A percentile compares a stretch with the other conserved stretches of the same genome.
Conservation (phyloP, 2,797 vertebrate species). For the Eulemur albifrons region DNA sequence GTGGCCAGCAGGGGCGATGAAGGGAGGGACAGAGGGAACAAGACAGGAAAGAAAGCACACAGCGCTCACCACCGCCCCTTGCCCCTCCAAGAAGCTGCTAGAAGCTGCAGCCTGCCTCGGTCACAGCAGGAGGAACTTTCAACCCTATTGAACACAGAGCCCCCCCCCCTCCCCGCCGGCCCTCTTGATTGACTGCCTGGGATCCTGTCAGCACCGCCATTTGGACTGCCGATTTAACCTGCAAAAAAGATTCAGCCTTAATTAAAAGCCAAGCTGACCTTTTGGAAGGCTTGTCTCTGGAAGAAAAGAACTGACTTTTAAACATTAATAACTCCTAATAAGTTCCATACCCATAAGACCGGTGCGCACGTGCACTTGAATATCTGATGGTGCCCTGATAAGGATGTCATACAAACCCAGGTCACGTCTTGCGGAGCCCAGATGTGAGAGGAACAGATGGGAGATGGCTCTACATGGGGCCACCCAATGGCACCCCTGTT, state of each 20-base stretch:
- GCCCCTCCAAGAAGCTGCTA: neutral
- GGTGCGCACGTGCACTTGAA: neutral
- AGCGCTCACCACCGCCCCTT: rapidly evolving
- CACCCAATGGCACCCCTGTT: neutral
- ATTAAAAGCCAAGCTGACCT: constrained; percentile 63
- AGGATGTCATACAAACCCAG: neutral
- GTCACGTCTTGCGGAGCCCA: neutral
- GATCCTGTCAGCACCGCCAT: neutral
- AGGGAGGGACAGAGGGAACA: neutral
- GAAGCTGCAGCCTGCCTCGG: neutral
- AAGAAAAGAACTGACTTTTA: constrained; percentile 41
- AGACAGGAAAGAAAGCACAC: neutral
- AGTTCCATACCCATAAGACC: neutral
- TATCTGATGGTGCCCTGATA: neutral
- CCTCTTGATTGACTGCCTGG: neutral
- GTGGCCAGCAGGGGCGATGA: neutral
- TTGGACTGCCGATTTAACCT: constrained; percentile 33
- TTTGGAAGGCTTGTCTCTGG: constrained; percentile 55
- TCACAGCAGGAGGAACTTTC: neutral
- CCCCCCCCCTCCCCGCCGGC: neutral
- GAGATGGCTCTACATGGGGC: neutral
- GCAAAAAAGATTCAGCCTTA: constrained; percentile 39
- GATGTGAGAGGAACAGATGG: neutral
- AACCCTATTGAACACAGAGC: neutral
- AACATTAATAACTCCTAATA: constrained; percentile 38